phyloP scores from a whole-genome alignment of 2,888 invertebrate species.

The Coelogynopora nodosa region DNA sequence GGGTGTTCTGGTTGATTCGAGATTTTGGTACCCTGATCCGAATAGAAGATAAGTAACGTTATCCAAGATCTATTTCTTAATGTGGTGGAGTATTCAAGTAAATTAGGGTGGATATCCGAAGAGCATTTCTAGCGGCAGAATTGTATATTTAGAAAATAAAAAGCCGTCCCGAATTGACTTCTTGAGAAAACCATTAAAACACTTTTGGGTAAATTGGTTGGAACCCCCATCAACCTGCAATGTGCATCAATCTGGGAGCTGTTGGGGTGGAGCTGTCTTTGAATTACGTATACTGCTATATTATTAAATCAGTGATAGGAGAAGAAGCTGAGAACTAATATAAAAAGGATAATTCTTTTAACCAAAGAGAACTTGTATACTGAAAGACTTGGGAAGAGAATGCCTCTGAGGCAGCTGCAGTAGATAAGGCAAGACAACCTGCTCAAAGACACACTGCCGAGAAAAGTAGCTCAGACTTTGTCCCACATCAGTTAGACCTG shows the following conservation, averaged over 20 bases:
- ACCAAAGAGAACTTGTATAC: neutral
- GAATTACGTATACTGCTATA: neutral
- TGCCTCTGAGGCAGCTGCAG: neutral
- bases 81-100: neutral
- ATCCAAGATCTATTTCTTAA: neutral
- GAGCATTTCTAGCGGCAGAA: too few species aligned
- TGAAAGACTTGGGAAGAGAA: too few species aligned
- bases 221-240: neutral
- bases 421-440: too few species aligned
- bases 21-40: too few species aligned
- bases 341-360: neutral
- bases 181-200: neutral
- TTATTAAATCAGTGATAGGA: neutral
- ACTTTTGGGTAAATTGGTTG: slow-evolving; percentile 1
- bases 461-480: neutral
- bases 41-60: too few species aligned
- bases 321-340: neutral
- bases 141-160: too few species aligned
- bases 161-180: neutral
- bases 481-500: neutral
- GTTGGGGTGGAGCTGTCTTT: neutral
- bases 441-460: too few species aligned
- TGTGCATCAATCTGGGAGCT: neutral
- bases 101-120: too few species aligned
- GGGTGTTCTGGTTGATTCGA: too few species aligned